Base-by-base conservation (phyloP, 2,113 vertebrate genomes). In the Arenaria interpres region DNA sequence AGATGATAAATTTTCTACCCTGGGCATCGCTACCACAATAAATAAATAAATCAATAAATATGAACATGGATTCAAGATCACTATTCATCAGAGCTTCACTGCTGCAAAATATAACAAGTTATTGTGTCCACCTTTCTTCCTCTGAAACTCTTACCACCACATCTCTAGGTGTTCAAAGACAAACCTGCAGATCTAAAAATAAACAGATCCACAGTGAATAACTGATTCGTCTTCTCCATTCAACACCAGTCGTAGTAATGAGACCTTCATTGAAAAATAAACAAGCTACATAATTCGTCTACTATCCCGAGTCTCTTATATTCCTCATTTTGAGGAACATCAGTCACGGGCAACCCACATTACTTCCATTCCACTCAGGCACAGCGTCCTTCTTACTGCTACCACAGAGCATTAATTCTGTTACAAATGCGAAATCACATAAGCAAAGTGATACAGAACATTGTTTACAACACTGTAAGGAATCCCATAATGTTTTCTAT, bases 391-490 rank as follows among this genome's bases (percentile, higher is more conserved):
- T 84, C 64, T 81, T 11, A 18, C n/a, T 93, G 74, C 25, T 69
- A 69, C 33, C 45, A 32, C n/a, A 89, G 90, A 90, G 73, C 39
- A 84, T 60, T 84, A 64, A 48, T 86, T 90, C 75, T 67, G 35
- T 50, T 68, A 84, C 86, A 89, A 92, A 96, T 88, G 74, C 60
- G 83, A 92, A 96, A 81, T 73, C 84, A 54, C 66, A 85, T 32
- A 78, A 64, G 69, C 62, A 85, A 89, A 92, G 77, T n/a, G 66
- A 81, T 85, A 74, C 10, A 76, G 35, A 96, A 89, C 53, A 62
- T 85, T 95, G 74, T 96, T 96, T 95, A 95, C 69, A 81, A 87
- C 53, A 80, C 41, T 88, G 35, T 91, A 91, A 92, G 66, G 80
- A 85, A 79, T 76, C 66, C 45, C 84, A 95, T n/a, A 64, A 75